Evolutionary conservation across 2,797 vertebrate genomes (phyloP).

Genomic region (Chiroxiphia lanceolata): DNA sequence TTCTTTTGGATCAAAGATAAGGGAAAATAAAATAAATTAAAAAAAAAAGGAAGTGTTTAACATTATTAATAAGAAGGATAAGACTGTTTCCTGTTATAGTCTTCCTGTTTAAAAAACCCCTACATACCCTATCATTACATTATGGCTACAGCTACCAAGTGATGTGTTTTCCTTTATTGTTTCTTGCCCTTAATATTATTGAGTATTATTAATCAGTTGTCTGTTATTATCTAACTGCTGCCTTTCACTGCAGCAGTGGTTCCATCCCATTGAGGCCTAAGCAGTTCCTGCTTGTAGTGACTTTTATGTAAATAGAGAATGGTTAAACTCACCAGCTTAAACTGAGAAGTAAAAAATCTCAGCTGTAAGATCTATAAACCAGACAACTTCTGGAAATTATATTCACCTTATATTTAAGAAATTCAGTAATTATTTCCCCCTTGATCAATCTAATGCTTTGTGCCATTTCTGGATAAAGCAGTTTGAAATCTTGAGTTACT

Average conservation of each 20-base stretch:
- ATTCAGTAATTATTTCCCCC: background rate
- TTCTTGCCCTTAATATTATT: conserved; percentile 13
- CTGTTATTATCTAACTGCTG: background rate
- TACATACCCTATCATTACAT: background rate
- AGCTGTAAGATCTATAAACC: background rate
- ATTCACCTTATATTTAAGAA: background rate
- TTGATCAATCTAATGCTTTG: background rate
- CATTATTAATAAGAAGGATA: background rate
- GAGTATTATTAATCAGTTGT: background rate
- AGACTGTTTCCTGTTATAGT: background rate
- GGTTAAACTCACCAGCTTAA: background rate
- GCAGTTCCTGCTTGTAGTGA: background rate
- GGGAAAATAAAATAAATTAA: background rate
- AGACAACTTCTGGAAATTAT: background rate
- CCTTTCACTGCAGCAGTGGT: background rate
- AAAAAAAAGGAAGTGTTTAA: background rate
- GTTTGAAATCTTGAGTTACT: background rate
- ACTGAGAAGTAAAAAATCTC: background rate
- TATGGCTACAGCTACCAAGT: background rate
- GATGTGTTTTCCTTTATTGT: background rate
- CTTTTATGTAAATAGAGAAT: background rate
- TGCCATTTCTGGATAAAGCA: background rate
- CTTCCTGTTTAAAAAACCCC: background rate
- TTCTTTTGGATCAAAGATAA: background rate
- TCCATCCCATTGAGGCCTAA: background rate